phyloP scores from a whole-genome alignment of 2,888 invertebrate species.

The Aethes cnicana region DNA sequence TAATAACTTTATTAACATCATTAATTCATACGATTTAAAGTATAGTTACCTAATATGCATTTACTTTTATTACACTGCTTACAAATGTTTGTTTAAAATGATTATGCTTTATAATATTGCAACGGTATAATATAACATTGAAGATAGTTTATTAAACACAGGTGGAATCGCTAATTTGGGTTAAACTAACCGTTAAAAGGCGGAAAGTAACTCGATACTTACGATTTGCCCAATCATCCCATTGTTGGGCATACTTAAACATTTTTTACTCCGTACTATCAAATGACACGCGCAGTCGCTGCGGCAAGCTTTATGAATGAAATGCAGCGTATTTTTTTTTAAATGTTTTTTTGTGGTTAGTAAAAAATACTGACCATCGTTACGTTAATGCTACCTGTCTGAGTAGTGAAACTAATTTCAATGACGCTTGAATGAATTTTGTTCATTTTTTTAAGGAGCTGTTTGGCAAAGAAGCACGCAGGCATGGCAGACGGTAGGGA shows the following conservation, averaged over 20 bases:
- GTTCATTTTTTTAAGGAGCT: no score
- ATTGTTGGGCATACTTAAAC: conserved; percentile 22
- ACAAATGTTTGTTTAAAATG: no score
- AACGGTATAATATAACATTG: background rate
- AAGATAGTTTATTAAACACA: conserved; percentile 5
- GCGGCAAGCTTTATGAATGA: conserved; percentile 22
- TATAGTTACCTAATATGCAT: no score
- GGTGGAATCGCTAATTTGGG: conserved; percentile 10
- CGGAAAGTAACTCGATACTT: conserved; percentile 28
- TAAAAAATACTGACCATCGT: background rate
- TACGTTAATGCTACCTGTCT: background rate
- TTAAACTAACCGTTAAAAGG: conserved; percentile 21
- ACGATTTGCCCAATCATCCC: conserved; percentile 17
- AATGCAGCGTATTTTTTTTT: background rate
- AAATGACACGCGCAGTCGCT: conserved; percentile 7
- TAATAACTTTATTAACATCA: no score
- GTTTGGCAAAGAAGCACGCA: no score
- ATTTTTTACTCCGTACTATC: conserved; percentile 21
- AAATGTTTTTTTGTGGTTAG: background rate
- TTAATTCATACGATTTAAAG: no score
- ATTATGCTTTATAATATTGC: no score
- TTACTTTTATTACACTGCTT: no score
- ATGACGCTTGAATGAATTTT: no score
- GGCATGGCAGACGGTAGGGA: no score
- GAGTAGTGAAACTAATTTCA: background rate